Base-by-base conservation (phyloP, 2,113 vertebrate species). In the Microcebus ravelobensis region DNA sequence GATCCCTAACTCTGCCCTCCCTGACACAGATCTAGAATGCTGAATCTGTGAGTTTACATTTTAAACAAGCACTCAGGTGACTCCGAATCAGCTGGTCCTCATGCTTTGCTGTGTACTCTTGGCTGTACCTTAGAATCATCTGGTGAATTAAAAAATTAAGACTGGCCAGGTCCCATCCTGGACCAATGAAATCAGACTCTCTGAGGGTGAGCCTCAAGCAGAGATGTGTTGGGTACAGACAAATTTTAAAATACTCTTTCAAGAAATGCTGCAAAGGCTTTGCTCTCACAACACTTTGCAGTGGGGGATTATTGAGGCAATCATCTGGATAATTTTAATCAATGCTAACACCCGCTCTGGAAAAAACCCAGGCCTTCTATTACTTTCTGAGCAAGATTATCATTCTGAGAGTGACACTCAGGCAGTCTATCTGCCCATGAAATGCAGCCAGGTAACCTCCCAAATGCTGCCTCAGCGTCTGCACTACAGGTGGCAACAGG, bases 271-370 rank as follows among this genome's bases (percentile, higher is more conserved):
- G 21, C 52, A 45, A 71, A 93, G 48, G 50, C 63, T 76, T 81
- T 93, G 65, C 65, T 87, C 61, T 77, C 31, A 15, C 12, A 70
- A 8, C 13, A 48, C 34, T 79, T 80, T 42, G 48, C 52, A 59
- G 11, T 29, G 3, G 23, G 68, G 71, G 39, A 59, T 61, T 76
- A 76, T 5, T 63, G 20, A 59, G 55, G 77, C 70, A 68, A 45
- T 52, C 68, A 68, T 79, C n/a, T 81, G 48, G 92, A 61, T 74
- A 12, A 45, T 59, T 96, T 90, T 81, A 88, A 94, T 93, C 90
- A 74, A 42, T 34, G 14, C 70, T 74, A n/a, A 74, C 29, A 74
- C 34, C 15, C 63, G 90, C 63, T 88, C 71, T 94, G 81, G 63
- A 93, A 94, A 83, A 83, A 73, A 81, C 39, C 45, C 77, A 59